These are phyloP conservation scores for Macrobrachium rosenbergii DNA, from an alignment of 1,140 invertebrate species.

Conservation along the genomic window DNA sequence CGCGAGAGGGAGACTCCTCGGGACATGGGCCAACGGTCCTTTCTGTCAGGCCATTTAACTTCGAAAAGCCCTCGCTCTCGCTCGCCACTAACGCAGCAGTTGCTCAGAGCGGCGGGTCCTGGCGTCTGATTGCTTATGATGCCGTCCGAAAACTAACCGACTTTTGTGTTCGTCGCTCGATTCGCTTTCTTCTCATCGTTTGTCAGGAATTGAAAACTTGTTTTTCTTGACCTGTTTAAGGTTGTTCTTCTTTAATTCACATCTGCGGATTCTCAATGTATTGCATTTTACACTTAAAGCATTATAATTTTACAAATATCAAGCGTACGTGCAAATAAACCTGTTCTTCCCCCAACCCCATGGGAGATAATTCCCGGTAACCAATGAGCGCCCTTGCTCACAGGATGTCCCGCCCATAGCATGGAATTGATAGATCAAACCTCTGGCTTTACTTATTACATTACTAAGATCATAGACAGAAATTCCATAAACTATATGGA, in stretches of 20 bases:
- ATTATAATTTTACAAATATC: neutral
- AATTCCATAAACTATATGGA: neutral
- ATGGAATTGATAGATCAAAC: neutral
- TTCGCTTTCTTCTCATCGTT: neutral
- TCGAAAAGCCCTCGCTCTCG: slow-evolving; percentile 3
- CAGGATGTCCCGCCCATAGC: slow-evolving; percentile 23
- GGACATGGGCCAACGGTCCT: slow-evolving; percentile 24
- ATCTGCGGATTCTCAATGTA: neutral
- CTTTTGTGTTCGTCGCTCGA: neutral
- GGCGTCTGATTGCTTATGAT: neutral
- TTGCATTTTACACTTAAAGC: neutral
- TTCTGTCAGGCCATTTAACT: slow-evolving; percentile 24
- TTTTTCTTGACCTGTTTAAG: neutral
- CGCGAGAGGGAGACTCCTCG: neutral
- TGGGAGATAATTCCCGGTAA: neutral
- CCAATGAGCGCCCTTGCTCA: slow-evolving; percentile 15
- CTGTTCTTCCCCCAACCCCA: no score
- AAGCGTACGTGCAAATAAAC: neutral
- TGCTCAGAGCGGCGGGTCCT: neutral
- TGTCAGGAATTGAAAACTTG: neutral
- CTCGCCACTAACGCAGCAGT: neutral
- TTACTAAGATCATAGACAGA: neutral
- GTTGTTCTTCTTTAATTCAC: neutral
- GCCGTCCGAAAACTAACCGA: slow-evolving; percentile 35
- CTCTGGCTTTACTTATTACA: neutral